phyloP scores from a whole-genome alignment of 2,113 vertebrate genomes.

The Pterophyllum scalare region DNA sequence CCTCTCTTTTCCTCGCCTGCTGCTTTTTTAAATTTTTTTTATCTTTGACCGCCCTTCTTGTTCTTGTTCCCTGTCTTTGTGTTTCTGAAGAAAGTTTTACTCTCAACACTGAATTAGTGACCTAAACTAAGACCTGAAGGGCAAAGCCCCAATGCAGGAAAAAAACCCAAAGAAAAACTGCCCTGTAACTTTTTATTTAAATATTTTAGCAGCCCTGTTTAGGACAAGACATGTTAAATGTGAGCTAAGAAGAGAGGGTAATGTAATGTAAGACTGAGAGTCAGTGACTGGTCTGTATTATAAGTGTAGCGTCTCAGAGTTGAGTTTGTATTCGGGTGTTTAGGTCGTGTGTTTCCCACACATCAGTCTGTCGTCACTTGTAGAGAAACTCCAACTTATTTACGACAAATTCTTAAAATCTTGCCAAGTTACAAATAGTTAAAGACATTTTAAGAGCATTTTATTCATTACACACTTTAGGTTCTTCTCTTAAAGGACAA shows the following conservation, averaged over 20 bases:
- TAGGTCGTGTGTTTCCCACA: neutral
- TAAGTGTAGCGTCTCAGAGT: neutral
- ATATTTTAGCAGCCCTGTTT: neutral
- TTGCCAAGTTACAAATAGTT: slow-evolving; percentile 16
- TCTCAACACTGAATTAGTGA: neutral
- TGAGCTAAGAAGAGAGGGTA: neutral
- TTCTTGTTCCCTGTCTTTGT: neutral
- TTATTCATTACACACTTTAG: slow-evolving; percentile 7
- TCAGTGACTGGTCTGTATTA: neutral
- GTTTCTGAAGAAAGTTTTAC: neutral
- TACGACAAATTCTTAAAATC: neutral
- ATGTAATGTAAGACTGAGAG: neutral
- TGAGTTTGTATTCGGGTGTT: too few relatives aligned
- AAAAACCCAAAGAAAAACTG: neutral
- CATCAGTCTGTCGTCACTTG: neutral
- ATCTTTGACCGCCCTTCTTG: slow-evolving; percentile 12
- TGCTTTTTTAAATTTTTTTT: neutral
- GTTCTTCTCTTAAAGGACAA: slow-evolving; percentile 15
- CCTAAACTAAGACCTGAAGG: neutral
- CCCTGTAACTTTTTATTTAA: neutral
- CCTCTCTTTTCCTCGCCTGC: slow-evolving; percentile 11
- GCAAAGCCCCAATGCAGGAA: too few relatives aligned
- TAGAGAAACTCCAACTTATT: neutral
- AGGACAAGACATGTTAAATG: neutral
- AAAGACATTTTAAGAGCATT: slow-evolving; percentile 28